Percentiles rank a stretch among this genome's conserved stretches.
phyloP scores from a whole-genome alignment of 2,888 invertebrate species.

The Nomada hirtipes region DNA sequence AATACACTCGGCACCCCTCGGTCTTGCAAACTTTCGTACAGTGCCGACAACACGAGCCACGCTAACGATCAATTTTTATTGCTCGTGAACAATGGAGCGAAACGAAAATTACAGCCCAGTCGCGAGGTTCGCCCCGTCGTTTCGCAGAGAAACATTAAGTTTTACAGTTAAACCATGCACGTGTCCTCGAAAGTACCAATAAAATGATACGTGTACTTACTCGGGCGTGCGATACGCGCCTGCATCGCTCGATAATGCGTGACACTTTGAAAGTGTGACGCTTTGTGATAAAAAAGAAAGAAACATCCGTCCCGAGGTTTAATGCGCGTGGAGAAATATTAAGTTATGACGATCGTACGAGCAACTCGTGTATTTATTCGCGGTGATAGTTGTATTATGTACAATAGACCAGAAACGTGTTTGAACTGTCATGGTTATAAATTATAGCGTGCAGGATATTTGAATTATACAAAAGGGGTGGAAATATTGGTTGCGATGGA shows the following conservation, averaged over 20 bases:
- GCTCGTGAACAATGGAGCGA: constrained; percentile 58
- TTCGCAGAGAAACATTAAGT: constrained; percentile 60
- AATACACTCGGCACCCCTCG: constrained; percentile 7
- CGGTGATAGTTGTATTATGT: not conserved
- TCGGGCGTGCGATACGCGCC: constrained; percentile 8
- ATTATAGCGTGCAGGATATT: not conserved
- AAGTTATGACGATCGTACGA: not conserved
- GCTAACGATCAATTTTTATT: constrained; percentile 63
- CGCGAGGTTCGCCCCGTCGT: constrained; percentile 36
- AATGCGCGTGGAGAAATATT: not conserved
- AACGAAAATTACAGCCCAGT: constrained; percentile 59
- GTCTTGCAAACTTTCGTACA: constrained; percentile 30
- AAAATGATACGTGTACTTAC: constrained; percentile 45
- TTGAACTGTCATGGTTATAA: not conserved
- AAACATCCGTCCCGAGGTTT: not conserved
- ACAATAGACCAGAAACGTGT: not conserved
- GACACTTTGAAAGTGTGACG: constrained; percentile 34
- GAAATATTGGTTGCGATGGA: too few relatives aligned
- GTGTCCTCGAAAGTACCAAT: constrained; percentile 60
- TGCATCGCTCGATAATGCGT: constrained; percentile 27
- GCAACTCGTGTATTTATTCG: not conserved
- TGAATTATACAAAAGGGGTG: too few relatives aligned
- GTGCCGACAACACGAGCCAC: not conserved
- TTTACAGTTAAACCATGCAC: constrained; percentile 65
- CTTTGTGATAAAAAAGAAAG: constrained; percentile 7